Evolutionary conservation across 30 jellyfish, hydroid and myxozoan species (phyloP).

Genomic region (Pelagia noctiluca): DNA sequence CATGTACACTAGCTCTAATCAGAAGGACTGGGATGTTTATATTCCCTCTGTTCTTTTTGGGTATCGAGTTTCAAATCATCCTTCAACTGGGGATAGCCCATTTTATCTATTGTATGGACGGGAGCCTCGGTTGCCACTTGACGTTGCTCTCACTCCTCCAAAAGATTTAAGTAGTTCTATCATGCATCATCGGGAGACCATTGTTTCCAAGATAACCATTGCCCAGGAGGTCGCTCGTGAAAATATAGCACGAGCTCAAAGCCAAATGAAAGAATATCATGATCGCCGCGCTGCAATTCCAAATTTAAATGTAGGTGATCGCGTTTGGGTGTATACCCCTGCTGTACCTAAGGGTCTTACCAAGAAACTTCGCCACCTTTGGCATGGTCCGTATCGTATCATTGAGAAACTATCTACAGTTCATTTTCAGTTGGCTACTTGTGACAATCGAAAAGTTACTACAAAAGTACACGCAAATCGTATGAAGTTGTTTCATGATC

Average conservation of each 20-base stretch:
- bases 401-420: constrained; percentile 46
- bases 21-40: constrained; percentile 39
- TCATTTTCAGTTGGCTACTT: constrained; percentile 49
- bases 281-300: constrained; percentile 38
- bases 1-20: constrained; percentile 26
- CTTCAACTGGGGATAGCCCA: constrained; percentile 44
- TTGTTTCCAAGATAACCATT: constrained; percentile 28
- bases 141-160: constrained; percentile 26
- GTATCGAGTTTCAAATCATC: constrained; percentile 7
- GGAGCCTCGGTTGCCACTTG: constrained; percentile 49
- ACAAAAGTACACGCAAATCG: constrained; percentile 64
- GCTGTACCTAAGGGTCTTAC: constrained; percentile 52
- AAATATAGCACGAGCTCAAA: constrained; percentile 56
- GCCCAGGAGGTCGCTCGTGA: constrained; percentile 69
- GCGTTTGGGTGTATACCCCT: constrained; percentile 74
- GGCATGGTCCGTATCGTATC: constrained; percentile 77
- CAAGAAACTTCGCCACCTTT: constrained; percentile 42
- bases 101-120: constrained; percentile 52
- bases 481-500: constrained; percentile 48
- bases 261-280: constrained; percentile 24
- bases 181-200: neutral
- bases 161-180: neutral
- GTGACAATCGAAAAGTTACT: constrained; percentile 4
- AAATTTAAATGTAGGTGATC: constrained; percentile 66
- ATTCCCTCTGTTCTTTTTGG: constrained; percentile 57